Conservation (phyloP, 2,113 vertebrate species). For the Atlantisia rogersi region DNA sequence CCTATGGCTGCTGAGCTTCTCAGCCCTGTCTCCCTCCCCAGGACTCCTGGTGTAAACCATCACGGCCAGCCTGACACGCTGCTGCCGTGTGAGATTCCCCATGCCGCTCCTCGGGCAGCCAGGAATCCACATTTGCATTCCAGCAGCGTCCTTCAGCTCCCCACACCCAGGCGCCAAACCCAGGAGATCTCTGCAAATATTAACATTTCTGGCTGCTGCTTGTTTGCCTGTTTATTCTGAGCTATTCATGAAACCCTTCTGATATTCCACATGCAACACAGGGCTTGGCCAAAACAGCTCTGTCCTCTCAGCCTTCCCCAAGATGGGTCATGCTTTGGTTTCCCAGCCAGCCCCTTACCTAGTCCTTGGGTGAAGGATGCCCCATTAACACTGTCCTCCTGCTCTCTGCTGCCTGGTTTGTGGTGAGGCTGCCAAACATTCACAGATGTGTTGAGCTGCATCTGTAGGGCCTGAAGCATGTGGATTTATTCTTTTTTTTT, state of each 20-base stretch:
- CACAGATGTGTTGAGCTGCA: background rate
- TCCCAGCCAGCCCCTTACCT: background rate
- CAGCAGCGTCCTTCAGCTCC: background rate
- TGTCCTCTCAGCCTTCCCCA: background rate
- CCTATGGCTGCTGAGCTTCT: background rate
- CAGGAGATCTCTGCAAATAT: slow-evolving; percentile 38
- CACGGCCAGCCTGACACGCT: background rate
- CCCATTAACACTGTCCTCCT: rapidly evolving
- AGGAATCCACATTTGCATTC: background rate
- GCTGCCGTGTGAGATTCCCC: slow-evolving; percentile 32
- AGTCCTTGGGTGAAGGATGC: background rate
- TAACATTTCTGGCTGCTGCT: background rate
- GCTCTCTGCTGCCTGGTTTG: background rate
- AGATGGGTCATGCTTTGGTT: background rate
- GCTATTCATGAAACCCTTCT: background rate
- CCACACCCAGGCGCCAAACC: slow-evolving; percentile 2
- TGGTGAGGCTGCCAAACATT: background rate
- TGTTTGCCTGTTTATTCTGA: slow-evolving; percentile 25
- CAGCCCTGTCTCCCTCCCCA: background rate
- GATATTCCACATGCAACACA: background rate
- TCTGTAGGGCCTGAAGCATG: background rate
- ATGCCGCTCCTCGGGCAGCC: background rate
- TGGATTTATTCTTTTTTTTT: background rate
- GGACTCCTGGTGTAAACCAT: background rate
- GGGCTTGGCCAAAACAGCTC: background rate